Evolutionary conservation across 2,888 invertebrate species (phyloP).

Genomic region (Ochlodes sylvanus): DNA sequence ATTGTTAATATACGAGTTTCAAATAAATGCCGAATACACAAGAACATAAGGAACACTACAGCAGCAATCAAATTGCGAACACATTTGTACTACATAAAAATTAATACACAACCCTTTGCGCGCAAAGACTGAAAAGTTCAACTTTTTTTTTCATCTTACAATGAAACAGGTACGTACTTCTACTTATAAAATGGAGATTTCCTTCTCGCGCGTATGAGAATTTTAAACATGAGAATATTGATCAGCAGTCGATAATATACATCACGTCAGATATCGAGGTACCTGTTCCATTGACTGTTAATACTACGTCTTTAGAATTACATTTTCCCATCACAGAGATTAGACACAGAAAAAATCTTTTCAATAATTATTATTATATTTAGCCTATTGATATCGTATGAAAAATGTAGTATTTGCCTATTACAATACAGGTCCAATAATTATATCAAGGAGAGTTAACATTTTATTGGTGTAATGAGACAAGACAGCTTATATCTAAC

Average conservation of each 20-base stretch:
- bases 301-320: slow-evolving; percentile 83
- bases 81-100: slow-evolving; percentile 85
- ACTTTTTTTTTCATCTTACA: slow-evolving; percentile 74
- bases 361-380: slow-evolving; percentile 56
- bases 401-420: slow-evolving; percentile 76
- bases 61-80: slow-evolving; percentile 85
- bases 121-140: slow-evolving; percentile 83
- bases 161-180: slow-evolving; percentile 53
- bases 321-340: slow-evolving; percentile 82
- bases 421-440: slow-evolving; percentile 69
- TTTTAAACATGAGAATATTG: slow-evolving; percentile 34
- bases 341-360: slow-evolving; percentile 73
- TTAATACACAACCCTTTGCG: slow-evolving; percentile 85
- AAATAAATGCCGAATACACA: slow-evolving; percentile 80
- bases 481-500: slow-evolving; percentile 78
- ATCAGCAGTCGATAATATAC: slow-evolving; percentile 31
- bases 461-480: slow-evolving; percentile 76
- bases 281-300: slow-evolving; percentile 72
- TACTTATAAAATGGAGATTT: slow-evolving; percentile 37
- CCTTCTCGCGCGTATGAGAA: slow-evolving; percentile 39
- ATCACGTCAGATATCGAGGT: slow-evolving; percentile 50
- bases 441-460: slow-evolving; percentile 71
- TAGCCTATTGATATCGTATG: slow-evolving; percentile 82
- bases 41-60: slow-evolving; percentile 83
- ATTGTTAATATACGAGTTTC: slow-evolving; percentile 71